Evolutionary conservation across 2,797 vertebrate genomes (phyloP).

Genomic region (Anableps anableps): DNA sequence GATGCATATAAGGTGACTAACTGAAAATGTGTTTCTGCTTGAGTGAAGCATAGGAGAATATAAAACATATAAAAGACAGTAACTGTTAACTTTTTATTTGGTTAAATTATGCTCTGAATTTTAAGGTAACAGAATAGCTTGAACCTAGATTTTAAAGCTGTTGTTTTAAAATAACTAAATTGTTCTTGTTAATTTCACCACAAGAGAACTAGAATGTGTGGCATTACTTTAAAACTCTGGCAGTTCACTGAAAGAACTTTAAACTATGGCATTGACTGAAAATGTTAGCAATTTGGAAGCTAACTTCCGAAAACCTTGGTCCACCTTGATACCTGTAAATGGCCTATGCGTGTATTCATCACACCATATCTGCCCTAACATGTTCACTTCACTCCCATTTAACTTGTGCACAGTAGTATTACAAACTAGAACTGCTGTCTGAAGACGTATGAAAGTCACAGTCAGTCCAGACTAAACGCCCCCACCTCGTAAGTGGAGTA

Average conservation of each 20-base stretch:
- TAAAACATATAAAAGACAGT: neutral
- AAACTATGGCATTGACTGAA: neutral
- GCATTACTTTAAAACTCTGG: neutral
- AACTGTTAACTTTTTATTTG: neutral
- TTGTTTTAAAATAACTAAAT: neutral
- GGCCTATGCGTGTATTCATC: neutral
- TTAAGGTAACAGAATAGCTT: neutral
- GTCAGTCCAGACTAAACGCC: conserved; percentile 60
- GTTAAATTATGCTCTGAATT: neutral
- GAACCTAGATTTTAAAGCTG: neutral
- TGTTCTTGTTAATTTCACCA: neutral
- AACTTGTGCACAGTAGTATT: conserved; percentile 25
- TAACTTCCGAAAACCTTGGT: neutral
- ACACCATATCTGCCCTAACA: neutral
- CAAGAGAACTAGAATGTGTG: neutral
- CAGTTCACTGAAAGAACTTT: neutral
- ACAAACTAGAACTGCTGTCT: conserved; percentile 40
- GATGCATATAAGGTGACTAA: neutral
- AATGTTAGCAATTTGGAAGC: neutral
- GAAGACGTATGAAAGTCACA: conserved; percentile 46
- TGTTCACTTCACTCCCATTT: neutral
- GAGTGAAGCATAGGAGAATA: neutral
- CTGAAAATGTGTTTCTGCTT: neutral
- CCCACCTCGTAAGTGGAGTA: conserved; percentile 63
- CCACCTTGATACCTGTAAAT: neutral